phyloP scores from a whole-genome alignment of 2,888 invertebrate genomes.

The Ormyrus thymus region DNA sequence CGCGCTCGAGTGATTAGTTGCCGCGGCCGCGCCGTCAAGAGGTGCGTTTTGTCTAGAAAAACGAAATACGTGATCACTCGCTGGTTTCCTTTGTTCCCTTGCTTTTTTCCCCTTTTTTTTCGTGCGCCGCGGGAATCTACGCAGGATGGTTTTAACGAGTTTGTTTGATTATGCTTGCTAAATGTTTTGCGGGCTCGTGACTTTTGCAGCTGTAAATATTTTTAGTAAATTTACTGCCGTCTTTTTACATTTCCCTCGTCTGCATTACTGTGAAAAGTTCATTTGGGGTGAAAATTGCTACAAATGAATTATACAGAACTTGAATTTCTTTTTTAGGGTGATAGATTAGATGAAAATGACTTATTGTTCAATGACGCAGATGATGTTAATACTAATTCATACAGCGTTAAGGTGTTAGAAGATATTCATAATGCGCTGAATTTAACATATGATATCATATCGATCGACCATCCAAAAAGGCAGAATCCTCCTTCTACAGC shows the following conservation, averaged over 20 bases:
- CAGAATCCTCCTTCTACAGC: conserved; percentile 65
- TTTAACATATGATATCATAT: conserved; percentile 69
- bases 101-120: conserved; percentile 49
- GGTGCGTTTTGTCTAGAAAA: too few species aligned
- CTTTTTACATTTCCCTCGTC: too few species aligned
- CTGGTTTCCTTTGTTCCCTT: too few species aligned
- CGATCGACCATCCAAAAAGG: conserved; percentile 66
- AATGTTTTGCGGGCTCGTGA: too few species aligned
- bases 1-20: conserved; percentile 37
- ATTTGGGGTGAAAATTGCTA: too few species aligned
- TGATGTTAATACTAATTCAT: conserved; percentile 72
- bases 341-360: conserved; percentile 68
- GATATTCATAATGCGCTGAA: conserved; percentile 72
- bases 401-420: conserved; percentile 70
- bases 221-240: too few species aligned
- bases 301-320: too few species aligned
- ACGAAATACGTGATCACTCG: too few species aligned
- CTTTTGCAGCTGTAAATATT: too few species aligned
- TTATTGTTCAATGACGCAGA: conserved; percentile 75
- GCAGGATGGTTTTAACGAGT: too few species aligned
- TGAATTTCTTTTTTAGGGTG: conserved; percentile 64
- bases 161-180: too few species aligned
- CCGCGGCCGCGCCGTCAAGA: not conserved
- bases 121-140: conserved; percentile 10
- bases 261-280: too few species aligned